phyloP scores from a whole-genome alignment of 2,797 vertebrate genomes.

The Phataginus tricuspis region DNA sequence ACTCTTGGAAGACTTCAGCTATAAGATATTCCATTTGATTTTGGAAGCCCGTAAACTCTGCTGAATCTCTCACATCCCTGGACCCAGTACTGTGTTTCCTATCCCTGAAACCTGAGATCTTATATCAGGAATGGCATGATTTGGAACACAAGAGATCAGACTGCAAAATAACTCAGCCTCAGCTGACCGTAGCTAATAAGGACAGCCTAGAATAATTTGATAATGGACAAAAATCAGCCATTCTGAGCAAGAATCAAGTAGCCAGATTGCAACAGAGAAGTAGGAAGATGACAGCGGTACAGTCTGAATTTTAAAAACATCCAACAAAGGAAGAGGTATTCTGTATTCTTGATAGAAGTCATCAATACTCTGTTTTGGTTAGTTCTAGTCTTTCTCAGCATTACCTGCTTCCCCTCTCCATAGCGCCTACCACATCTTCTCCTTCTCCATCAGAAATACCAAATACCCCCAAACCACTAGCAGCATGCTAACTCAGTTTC shows the following conservation, averaged over 20 bases:
- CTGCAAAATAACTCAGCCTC: background rate
- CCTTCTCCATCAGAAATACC: background rate
- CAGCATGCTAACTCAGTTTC: background rate
- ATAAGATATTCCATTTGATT: background rate
- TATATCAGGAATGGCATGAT: background rate
- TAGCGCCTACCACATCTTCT: background rate
- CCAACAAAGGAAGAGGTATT: background rate
- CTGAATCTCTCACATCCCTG: background rate
- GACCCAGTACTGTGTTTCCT: background rate
- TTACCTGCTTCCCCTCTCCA: background rate
- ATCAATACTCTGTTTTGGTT: background rate
- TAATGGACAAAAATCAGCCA: background rate
- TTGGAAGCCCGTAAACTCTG: background rate
- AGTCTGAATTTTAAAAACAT: background rate
- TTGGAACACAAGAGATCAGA: background rate
- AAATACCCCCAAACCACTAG: background rate
- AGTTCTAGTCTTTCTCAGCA: background rate
- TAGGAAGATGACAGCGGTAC: background rate
- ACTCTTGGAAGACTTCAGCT: background rate
- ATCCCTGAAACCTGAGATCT: background rate
- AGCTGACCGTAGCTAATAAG: background rate
- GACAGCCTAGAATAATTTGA: background rate
- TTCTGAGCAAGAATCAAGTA: background rate
- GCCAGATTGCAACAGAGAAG: background rate
- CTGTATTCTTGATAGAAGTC: background rate